Percentiles rank a stretch among this genome's conserved stretches.
phyloP scores from a whole-genome alignment of 1,140 invertebrate genomes.

The Psix sp. region DNA sequence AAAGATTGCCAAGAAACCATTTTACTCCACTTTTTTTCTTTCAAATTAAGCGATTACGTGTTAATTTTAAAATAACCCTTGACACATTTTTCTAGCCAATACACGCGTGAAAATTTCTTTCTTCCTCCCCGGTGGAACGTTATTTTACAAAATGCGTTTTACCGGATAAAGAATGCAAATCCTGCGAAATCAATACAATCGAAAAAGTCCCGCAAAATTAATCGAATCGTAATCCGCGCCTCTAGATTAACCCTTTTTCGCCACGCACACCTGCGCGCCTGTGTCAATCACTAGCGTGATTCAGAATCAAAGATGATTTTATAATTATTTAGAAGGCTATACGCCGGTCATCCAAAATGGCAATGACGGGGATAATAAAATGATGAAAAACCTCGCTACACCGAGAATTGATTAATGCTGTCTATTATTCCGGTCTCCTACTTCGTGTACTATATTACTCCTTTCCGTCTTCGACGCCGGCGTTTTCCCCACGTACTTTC shows the following conservation, averaged over 20 bases:
- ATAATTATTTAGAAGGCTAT: too few species aligned
- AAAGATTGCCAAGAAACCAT: conserved; percentile 49
- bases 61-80: conserved; percentile 40
- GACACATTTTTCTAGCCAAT: conserved; percentile 44
- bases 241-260: conserved; percentile 2
- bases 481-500: conserved; percentile 55
- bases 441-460: conserved; percentile 7
- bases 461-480: conserved; percentile 35
- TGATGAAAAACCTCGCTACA: not conserved
- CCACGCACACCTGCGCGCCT: conserved; percentile 3
- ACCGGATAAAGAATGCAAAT: not conserved
- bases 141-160: conserved; percentile 5
- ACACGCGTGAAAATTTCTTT: conserved; percentile 18
- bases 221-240: conserved; percentile 10
- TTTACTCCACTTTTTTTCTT: conserved; percentile 46
- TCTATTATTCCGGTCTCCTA: conserved; percentile 36
- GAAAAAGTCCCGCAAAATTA: conserved; percentile 4
- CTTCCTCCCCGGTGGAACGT: not conserved
- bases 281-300: conserved; percentile 17
- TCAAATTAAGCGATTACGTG: conserved; percentile 45
- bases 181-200: conserved; percentile 3
- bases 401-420: conserved; percentile 33
- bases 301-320: too few species aligned
- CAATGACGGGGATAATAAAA: not conserved
- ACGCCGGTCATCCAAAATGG: not conserved